Percentiles rank a stretch among this genome's conserved stretches.
Evolutionary conservation across 1,140 invertebrate genomes (phyloP).

Genomic region (Fopius arisanus): DNA sequence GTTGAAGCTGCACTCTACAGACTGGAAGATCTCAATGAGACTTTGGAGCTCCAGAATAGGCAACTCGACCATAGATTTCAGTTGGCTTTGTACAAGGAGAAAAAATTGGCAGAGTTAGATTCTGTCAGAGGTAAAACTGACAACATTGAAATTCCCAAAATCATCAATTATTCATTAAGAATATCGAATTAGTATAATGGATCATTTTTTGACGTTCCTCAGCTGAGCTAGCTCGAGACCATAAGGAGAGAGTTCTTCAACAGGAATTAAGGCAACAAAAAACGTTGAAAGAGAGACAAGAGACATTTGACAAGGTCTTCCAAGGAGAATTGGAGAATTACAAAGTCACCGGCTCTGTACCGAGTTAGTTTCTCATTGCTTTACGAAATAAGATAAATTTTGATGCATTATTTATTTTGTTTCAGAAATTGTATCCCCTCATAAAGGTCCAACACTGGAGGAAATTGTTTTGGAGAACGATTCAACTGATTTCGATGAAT

Average conservation of each 20-base stretch:
- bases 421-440: slow-evolving; percentile 49
- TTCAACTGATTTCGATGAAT: slow-evolving; percentile 66
- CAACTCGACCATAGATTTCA: slow-evolving; percentile 72
- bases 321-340: slow-evolving; percentile 72
- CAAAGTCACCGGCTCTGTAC: slow-evolving; percentile 70
- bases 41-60: slow-evolving; percentile 69
- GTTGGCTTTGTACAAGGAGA: slow-evolving; percentile 71
- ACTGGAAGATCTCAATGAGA: slow-evolving; percentile 73
- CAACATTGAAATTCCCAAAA: too few species aligned
- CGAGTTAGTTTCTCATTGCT: slow-evolving; percentile 59
- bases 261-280: slow-evolving; percentile 67
- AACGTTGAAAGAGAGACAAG: slow-evolving; percentile 70
- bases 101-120: slow-evolving; percentile 70
- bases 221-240: slow-evolving; percentile 69
- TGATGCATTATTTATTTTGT: slow-evolving; percentile 22
- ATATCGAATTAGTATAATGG: too few species aligned
- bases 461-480: slow-evolving; percentile 67
- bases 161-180: too few species aligned
- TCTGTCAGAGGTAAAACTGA: slow-evolving; percentile 39
- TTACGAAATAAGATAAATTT: not conserved
- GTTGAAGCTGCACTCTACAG: slow-evolving; percentile 70
- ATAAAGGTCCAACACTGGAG: slow-evolving; percentile 61
- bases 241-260: slow-evolving; percentile 67
- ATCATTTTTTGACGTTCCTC: too few species aligned
- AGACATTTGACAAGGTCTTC: slow-evolving; percentile 75